Evolutionary conservation across 2,797 vertebrate species (phyloP).

Genomic region (Paedocypris micromegethes): DNA sequence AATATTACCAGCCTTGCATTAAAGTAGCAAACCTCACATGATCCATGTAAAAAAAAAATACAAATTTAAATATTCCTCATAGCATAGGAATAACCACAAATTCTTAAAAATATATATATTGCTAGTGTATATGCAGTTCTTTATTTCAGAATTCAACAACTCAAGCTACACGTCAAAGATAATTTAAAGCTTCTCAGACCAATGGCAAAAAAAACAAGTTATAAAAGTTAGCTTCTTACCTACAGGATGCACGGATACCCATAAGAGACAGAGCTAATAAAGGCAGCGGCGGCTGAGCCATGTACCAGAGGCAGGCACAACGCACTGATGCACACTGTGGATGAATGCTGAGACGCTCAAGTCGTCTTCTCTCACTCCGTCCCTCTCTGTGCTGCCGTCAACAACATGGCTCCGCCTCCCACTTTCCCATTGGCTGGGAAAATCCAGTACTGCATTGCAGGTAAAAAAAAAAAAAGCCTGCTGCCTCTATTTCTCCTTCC

Average conservation of each 20-base stretch:
- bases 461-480: conserved; percentile 64
- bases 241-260: conserved; percentile 73
- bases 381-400: conserved; percentile 60
- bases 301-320: conserved; percentile 40
- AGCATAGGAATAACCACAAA: no score
- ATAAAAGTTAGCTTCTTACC: conserved; percentile 55
- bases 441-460: conserved; percentile 88
- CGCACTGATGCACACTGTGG: conserved; percentile 51
- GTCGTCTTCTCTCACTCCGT: conserved; percentile 43
- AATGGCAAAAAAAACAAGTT: not conserved
- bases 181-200: not conserved
- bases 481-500: conserved; percentile 40
- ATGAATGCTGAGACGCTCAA: conserved; percentile 52
- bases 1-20: no score
- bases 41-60: no score
- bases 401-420: conserved; percentile 55
- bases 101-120: no score
- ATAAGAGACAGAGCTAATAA: conserved; percentile 55
- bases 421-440: conserved; percentile 67
- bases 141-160: no score
- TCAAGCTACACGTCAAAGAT: no score
- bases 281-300: conserved; percentile 54
- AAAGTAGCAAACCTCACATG: no score
- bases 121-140: no score
- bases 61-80: no score